Base-by-base conservation (phyloP, 92 coral and sea anemone genomes). In the Nematostella vectensis region DNA sequence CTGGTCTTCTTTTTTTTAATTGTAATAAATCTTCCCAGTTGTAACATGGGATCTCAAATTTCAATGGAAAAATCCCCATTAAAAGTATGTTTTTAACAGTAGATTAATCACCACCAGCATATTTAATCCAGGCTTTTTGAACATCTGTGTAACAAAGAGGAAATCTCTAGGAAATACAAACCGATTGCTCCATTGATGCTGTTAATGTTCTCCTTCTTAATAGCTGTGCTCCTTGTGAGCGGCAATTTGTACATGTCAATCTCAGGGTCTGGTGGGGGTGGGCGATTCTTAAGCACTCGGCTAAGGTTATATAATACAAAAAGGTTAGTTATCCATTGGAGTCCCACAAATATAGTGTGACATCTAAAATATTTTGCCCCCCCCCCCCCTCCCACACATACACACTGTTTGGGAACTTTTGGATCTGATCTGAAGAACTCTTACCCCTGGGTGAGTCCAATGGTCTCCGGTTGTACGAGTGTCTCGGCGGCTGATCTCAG, bases 141-240 rank as follows among this genome's bases (percentile, higher is more conserved):
- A n/a, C n/a, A n/a, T n/a, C n/a, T n/a, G n/a, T n/a, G n/a, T n/a
- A n/a, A n/a, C n/a, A n/a, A n/a, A n/a, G n/a, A n/a, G n/a, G n/a
- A n/a, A n/a, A n/a, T n/a, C n/a, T n/a, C n/a, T n/a, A n/a, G n/a
- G n/a, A n/a, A n/a, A n/a, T n/a, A 54, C 59, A 24, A 51, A 89
- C 97, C 97, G 52, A 91, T 78, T 11, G 98, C 98, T 50, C 98
- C 98, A 54, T 80, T 81, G 28, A 75, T 83, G 52, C 93, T 81
- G 81, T 91, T 84, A 12, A 86, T 79, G 57, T 96, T 91, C 59
- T 91, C 93, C 29, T 82, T 76, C 54, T 91, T 83, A 11, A 44
- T 63, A 10, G 89, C 72, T 47, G 84, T 74, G 44, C 96, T 81
- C 26, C 77, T 82, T 55, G 48, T 47, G 40, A 91, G 43, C 20